These are phyloP conservation scores for Yponomeuta malinellus DNA, from an alignment of 2,888 invertebrate genomes.

Conservation along the genomic window DNA sequence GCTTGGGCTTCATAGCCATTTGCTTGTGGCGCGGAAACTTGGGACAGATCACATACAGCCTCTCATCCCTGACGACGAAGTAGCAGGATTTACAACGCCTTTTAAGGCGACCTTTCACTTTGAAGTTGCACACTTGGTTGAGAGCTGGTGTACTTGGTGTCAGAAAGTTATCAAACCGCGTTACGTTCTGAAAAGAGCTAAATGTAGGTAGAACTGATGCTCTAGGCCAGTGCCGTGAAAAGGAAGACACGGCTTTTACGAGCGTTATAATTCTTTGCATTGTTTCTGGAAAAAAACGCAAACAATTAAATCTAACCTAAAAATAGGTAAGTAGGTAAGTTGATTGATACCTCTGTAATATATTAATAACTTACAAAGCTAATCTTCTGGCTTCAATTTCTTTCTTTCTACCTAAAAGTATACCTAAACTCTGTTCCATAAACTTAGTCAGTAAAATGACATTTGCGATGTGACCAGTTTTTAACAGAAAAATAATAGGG, in stretches of 20 bases:
- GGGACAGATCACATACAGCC: conserved; percentile 84
- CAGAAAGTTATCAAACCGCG: conserved; percentile 35
- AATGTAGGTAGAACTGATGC: conserved; percentile 27
- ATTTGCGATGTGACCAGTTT: too few species aligned
- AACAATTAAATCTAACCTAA: neutral
- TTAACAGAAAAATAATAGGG: too few species aligned
- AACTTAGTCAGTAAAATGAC: too few species aligned
- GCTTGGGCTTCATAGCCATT: conserved; percentile 81
- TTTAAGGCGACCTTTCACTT: conserved; percentile 80
- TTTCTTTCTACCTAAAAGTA: too few species aligned
- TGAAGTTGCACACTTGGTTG: conserved; percentile 65
- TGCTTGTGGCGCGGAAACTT: conserved; percentile 89
- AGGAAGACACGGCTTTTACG: conserved; percentile 32
- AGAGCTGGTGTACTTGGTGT: conserved; percentile 38
- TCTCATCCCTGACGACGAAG: conserved; percentile 79
- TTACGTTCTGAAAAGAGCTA: conserved; percentile 35
- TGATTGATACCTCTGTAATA: too few species aligned
- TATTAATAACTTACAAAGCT: too few species aligned
- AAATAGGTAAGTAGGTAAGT: neutral
- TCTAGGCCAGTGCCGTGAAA: conserved; percentile 26
- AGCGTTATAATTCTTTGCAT: conserved; percentile 46
- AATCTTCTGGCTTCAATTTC: too few species aligned
- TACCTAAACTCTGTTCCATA: too few species aligned
- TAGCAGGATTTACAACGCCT: conserved; percentile 88
- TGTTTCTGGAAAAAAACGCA: conserved; percentile 19